Evolutionary conservation across 2,797 vertebrate species (phyloP), one percentile per base, ranked within the genome.

Genomic region (Sarcophilus harrisii): DNA sequence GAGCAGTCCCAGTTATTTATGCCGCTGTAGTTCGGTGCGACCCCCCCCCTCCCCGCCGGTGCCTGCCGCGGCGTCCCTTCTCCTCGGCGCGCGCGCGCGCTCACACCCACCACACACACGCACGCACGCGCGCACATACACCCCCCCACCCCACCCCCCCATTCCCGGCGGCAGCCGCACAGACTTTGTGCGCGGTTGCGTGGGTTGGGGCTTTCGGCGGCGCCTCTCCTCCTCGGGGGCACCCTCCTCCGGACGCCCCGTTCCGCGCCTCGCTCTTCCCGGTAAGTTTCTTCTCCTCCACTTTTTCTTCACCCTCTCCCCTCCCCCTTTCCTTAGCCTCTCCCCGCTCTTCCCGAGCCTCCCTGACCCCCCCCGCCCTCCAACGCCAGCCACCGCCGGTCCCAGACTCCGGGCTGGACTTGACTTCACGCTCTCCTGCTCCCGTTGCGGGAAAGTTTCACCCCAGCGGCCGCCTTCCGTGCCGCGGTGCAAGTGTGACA

Each of bases 11-110:
- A 73, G 93, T 90, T 62, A 95, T 97, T 97, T 94, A 96, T 96
- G 98, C 98, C 91, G 98, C 98, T 98, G 98, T 98, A 98, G 99
- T 98, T 98, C 97, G 90, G 98, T 98, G 97, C 58, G 62, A 9
- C 9, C 54, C 93, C 24, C 87, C 96, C 24, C 21, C 27, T 93
- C 29, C 87, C 96, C 21, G 16, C 29, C 90, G 1, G 73, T 57
- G 5, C 28, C 95, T 90, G 90, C 49, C 89, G 89, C 45, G 59
- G 92, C 95, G 60, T 49, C 96, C 93, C 87, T 12, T 81, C 96
- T 57, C 49, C 30, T 55, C 91, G 90, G 62, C 49, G 24, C 87
- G 90, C 9, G 32, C 93, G 38, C 73, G 21, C 38, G 30, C 66
- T 24, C 66, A 10, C 66, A 45, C 38, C 45, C 38, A 55, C n/a